Conservation (phyloP, 1,140 invertebrate species). For the Habropoda laboriosa region DNA sequence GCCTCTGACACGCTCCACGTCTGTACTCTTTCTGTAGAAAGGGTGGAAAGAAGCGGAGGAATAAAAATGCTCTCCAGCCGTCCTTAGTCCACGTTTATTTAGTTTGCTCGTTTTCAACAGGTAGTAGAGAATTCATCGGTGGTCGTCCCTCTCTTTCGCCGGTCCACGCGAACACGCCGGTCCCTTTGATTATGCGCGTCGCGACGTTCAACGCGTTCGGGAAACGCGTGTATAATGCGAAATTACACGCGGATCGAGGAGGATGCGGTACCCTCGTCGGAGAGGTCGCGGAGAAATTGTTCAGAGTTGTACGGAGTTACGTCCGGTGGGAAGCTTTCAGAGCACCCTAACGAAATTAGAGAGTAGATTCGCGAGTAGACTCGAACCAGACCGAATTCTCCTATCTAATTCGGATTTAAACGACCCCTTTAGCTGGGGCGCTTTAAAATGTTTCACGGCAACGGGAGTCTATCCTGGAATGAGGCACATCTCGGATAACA, state of each 20-base stretch:
- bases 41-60: neutral
- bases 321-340: neutral
- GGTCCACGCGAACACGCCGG: neutral
- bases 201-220: neutral
- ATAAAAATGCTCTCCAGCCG: neutral
- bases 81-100: slow-evolving; percentile 13
- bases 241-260: neutral
- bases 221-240: neutral
- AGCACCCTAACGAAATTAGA: slow-evolving; percentile 23
- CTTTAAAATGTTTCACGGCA: slow-evolving; percentile 1
- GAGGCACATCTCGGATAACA: neutral
- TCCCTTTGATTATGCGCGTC: slow-evolving; percentile 4
- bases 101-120: slow-evolving; percentile 21
- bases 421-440: neutral
- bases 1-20: neutral
- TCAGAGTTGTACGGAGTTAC: neutral
- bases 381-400: slow-evolving; percentile 15
- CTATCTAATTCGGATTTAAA: slow-evolving; percentile 26
- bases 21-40: neutral
- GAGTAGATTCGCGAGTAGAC: slow-evolving; percentile 15
- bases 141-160: neutral
- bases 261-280: no score
- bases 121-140: slow-evolving; percentile 22
- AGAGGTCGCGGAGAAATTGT: neutral
- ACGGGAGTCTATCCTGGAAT: neutral